Evolutionary conservation across 2,797 vertebrate genomes (phyloP), one percentile per base, ranked within the genome.

Genomic region (Borostomias antarcticus): DNA sequence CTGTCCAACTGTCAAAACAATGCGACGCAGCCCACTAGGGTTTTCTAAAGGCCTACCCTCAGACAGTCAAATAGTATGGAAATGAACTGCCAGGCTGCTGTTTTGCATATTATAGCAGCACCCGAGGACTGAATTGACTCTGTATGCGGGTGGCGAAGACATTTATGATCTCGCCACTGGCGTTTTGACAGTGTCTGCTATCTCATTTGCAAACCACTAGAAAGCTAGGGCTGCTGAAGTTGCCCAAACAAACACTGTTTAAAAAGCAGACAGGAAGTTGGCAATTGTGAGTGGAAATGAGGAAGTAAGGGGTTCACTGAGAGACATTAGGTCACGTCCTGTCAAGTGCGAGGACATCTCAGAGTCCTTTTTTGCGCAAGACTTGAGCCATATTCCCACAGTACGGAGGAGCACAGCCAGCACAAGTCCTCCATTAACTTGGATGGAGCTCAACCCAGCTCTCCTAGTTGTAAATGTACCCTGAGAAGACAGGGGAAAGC

Each of bases 201-300:
- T 56, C 70, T 83, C 32, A 75, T 68, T 75, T 70, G 32, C 66
- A 71, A 70, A 73, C 69, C 48, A 57, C 52, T 58, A 56, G 62
- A 76, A 78, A 70, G 54, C 28, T 28, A 13, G 45, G 72, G 62
- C 26, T 19, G 5, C 47, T 61, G 8, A 64, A 60, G 43, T 15
- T 6, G 51, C 21, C 58, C 47, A 61, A 56, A 66, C 40, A 82
- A 75, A 75, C 69, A 59, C 1, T 53, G 65, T 70, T 37, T 45
- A 72, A 76, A 76, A 28, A 29, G 60, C 72, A 78, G 76, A 77
- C 74, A 70, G 80, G 80, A 84, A 72, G 79, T 76, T 62, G 32
- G 64, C 67, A 54, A 72, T 63, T 25, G 58, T 64, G 62, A 62
- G 32, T 43, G 61, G 17, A 69, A 77, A 75, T 58, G 59, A 52